Evolutionary conservation across 2,113 vertebrate genomes (phyloP), one percentile per base, ranked within the genome.

Genomic region (Odocoileus virginianus): DNA sequence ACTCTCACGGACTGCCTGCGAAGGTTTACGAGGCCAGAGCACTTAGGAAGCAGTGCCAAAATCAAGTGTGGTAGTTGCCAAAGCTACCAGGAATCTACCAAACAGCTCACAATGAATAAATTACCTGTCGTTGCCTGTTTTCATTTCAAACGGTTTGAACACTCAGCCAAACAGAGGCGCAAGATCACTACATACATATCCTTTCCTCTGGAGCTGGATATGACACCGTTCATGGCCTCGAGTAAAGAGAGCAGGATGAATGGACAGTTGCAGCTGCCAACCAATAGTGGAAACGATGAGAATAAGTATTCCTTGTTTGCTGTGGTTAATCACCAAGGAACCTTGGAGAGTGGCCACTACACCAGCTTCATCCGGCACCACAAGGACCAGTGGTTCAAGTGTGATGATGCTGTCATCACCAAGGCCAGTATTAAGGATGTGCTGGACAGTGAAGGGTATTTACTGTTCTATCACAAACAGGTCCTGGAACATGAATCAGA

Each of bases 371-470:
- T 99, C 99, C 99, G 99, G 97, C 99, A 99, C 98, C 99, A 99
- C 99, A 99, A 99, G 99, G 99, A 99, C 99, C 99, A 99, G 99
- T 99, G 99, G 99, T 99, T 99, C 99, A 99, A 99, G 98, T 99
- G 99, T 99, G 99, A 99, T 95, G 99, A 99, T 93, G 99, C 99
- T 89, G 99, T 99, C 98, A 99, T 99, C 99, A 99, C 99, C 98
- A 99, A 99, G 99, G 99, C 99, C 99, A 99, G 99, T 99, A 99
- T 99, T 99, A 99, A 99, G 98, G 99, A 99, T 85, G 99, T 99
- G 95, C 99, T 99, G 99, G 99, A 99, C 99, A 99, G 99, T 97
- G 99, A 99, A 99, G 99, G 99, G 99, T 99, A 98, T 99, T 99
- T 99, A 98, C 99, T 99, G 98, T 99, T 99, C 99, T 99, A 99